Evolutionary conservation across 2,113 vertebrate genomes (phyloP), one percentile per base, ranked within the genome.

Genomic region (Alexandromys fortis): DNA sequence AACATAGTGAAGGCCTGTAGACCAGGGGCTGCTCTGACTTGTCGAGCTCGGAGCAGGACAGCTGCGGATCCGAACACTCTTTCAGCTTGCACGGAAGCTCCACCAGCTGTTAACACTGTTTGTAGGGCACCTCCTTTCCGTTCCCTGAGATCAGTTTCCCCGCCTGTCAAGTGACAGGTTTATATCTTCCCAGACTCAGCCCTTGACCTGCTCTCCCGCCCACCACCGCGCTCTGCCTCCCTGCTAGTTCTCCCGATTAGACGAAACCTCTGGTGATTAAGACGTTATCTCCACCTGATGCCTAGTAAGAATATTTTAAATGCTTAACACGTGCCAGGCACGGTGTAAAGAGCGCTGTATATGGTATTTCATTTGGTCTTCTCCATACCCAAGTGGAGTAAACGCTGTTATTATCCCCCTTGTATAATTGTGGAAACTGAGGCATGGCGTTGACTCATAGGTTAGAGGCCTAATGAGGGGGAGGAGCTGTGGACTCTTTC

Each of bases 371-470:
- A 94, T 88, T 90, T 86, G 91, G 77, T 88, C 47, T 78, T 94
- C 35, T 94, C 81, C 86, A 67, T 30, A 61, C 61, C 65, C 55
- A 6, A 86, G 73, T 55, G 78, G 76, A 95, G 65, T 22, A 90
- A 96, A 58, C 26, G 63, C n/a, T 86, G 28, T 85, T 75, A 88
- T 94, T 90, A 95, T 70, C 49, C 63, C 68, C 22, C 58, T 88
- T 33, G 79, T 68, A 68, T 89, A 86, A 89, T 7, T 94, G 95
- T 92, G 86, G 95, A 96, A 96, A 97, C 90, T 91, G 92, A 97
- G 96, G 96, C 94, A 91, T 49, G 65, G 77, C 3, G 28, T 42
- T 95, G 92, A 91, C n/a, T 89, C 92, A 95, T 7, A 68, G 94
- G 68, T 65, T 92, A 52, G 9, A 76, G 21, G 22, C 72, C 76